Evolutionary conservation across 2,113 vertebrate species (phyloP), one percentile per base, ranked within the genome.

Genomic region (Sceloporus tristichus): DNA sequence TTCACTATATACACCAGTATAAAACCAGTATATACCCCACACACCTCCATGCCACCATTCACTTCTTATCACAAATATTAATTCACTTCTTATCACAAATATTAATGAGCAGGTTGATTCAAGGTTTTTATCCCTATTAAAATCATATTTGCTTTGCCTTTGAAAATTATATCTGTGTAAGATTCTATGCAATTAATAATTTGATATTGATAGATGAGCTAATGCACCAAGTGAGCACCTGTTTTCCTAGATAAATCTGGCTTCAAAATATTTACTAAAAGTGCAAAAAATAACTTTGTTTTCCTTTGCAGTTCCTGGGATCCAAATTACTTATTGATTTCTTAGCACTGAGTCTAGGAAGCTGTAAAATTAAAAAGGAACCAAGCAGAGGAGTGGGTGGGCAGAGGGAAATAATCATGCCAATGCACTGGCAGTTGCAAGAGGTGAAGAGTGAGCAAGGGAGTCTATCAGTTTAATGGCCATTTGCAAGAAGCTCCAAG

Each of bases 251-350:
- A 95, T 96, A 96, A 95, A 93, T 91, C 83, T 85, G 90, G 79
- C 92, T 96, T 95, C 85, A 90, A 92, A 94, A 95, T 96, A 96
- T 94, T 94, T 95, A 91, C 92, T 65, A 93, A 95, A 95, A 94
- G 85, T 92, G 92, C 70, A 87, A 80, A 93, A 79, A 93, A 95
- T 92, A 94, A 93, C 90, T 95, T 92, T 82, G 79, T 94, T 95
- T 89, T 92, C 54, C 34, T 93, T 85, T 88, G 82, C 93, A 91
- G 91, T 94, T 94, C 91, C 92, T 79, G 73, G 84, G 82, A 90
- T 95, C 85, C 92, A 96, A 97, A 98, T 98, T 96, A 95, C 94
- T 95, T 98, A 97, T 95, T 91, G 97, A 98, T 98, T 97, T 90
- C 85, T 91, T 87, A 65, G 94, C 91, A 94, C 90, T 94, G 91